These are phyloP conservation scores for Drosophila antonietae DNA, from an alignment of 2,888 invertebrate genomes.

Conservation along the genomic window DNA sequence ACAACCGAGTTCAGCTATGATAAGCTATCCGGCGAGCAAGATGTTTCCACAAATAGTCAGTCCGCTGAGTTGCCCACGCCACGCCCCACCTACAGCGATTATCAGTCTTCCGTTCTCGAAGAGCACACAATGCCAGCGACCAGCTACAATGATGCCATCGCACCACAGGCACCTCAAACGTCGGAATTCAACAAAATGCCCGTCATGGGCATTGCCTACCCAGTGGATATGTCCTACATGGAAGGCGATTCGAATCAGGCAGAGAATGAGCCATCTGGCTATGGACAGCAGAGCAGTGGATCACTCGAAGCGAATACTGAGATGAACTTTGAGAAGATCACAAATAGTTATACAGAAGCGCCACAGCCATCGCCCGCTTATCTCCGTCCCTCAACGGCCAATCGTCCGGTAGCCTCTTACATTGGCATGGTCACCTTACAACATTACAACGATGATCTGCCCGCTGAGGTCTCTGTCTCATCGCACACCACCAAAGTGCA, in stretches of 20 bases:
- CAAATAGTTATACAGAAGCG: constrained; percentile 58
- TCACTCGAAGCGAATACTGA: constrained; percentile 56
- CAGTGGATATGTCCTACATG: constrained; percentile 80
- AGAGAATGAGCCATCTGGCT: constrained; percentile 49
- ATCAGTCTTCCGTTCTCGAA: constrained; percentile 64
- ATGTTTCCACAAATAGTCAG: constrained; percentile 31
- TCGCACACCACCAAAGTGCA: constrained; percentile 81
- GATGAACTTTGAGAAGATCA: constrained; percentile 57
- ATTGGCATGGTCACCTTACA: constrained; percentile 80
- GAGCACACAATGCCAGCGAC: constrained; percentile 80
- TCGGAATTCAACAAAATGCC: constrained; percentile 84
- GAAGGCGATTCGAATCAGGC: constrained; percentile 66
- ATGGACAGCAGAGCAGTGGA: constrained; percentile 49
- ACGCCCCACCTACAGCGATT: constrained; percentile 59
- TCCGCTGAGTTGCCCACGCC: constrained; percentile 48
- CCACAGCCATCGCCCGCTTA: constrained; percentile 50
- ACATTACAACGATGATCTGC: constrained; percentile 68
- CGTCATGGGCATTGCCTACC: constrained; percentile 82
- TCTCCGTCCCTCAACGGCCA: constrained; percentile 57
- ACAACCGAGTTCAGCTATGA: constrained; percentile 60
- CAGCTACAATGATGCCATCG: constrained; percentile 70
- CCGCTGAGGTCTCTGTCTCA: constrained; percentile 79
- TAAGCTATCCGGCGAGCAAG: constrained; percentile 52
- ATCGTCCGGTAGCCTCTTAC: constrained; percentile 71
- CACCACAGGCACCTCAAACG: constrained; percentile 67